Base-by-base conservation (phyloP, 2,797 vertebrate species). In the Hoplostethus atlanticus region DNA sequence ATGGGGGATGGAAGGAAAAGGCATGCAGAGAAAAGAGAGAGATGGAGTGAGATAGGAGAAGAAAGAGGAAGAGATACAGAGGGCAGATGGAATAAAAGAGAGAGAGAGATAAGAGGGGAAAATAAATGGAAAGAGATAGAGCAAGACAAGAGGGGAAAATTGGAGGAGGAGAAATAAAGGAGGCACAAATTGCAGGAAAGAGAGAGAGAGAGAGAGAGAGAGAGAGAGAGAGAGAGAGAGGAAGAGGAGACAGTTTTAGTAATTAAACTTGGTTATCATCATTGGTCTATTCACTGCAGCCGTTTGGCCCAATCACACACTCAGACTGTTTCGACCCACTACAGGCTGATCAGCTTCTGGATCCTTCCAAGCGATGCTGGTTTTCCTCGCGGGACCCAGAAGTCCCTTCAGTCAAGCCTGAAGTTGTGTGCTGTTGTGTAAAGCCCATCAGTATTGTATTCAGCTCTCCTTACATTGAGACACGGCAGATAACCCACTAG, bases 251-350 rank as follows among this genome's bases (percentile, higher is more conserved):
- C 60, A 34, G 21, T 40, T 17, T 17, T 56, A 10, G 8, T 57
- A 68, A 75, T 11, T 68, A 34, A 76, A 56, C 13, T n/a, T 52
- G 1, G 3, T 48, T 63, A 34, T 46, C 28, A 55, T 73, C 75
- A 46, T 50, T 46, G 30, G 17, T 46, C 8, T 58, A 74, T 55
- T 48, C 5, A 51, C 46, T 34, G 13, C 65, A 51, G 55, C 51
- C 38, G 52, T 5, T 68, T 54, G 50, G 3, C 13, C 4, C 38
- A 30, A 34, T 59, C 63, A 48, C 11, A 34, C 31, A 34, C 16
- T 46, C 16, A 38, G 55, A 60, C n/a, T 2, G 7, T 15, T 68
- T 64, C 10, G 36, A 21, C 17, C 59, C 46, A 74, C 70, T 67
- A 68, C 38, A 36, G 15, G 31, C 6, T 34, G 31, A 4, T 34